These are phyloP conservation scores for Varecia variegata DNA, from an alignment of 2,797 vertebrate genomes.

Conservation along the genomic window DNA sequence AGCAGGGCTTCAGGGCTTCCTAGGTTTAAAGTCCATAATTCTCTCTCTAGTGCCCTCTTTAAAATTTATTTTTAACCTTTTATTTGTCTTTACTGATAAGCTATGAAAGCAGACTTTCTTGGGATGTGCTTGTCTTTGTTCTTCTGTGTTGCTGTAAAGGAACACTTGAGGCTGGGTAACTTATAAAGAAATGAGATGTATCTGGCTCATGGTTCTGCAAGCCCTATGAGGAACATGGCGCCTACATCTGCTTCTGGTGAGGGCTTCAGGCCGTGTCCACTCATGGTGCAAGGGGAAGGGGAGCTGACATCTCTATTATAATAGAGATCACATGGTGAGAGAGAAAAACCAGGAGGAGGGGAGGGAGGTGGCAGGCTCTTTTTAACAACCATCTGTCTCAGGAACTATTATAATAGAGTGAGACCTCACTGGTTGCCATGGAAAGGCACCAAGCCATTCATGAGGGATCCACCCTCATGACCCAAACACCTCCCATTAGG, in stretches of 20 bases:
- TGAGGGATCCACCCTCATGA: neutral
- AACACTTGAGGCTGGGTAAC: neutral
- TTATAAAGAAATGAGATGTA: neutral
- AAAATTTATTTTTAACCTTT: neutral
- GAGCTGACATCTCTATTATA: neutral
- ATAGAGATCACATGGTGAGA: neutral
- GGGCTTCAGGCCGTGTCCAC: neutral
- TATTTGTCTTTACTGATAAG: neutral
- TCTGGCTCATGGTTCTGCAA: neutral
- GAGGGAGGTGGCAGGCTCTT: neutral
- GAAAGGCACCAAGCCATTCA: neutral
- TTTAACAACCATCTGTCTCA: neutral
- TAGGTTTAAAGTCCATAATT: neutral
- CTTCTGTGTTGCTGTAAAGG: neutral
- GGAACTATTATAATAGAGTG: neutral
- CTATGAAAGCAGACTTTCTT: neutral
- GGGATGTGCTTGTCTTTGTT: neutral
- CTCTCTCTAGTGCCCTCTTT: neutral
- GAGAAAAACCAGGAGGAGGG: neutral
- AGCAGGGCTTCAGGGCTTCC: neutral
- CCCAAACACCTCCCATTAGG: neutral
- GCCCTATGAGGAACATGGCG: neutral
- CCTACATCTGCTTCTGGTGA: neutral
- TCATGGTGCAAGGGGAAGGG: neutral
- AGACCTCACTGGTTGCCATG: neutral